These are phyloP conservation scores for Meteorus sp. DNA, from an alignment of 1,140 invertebrate genomes.

Conservation along the genomic window DNA sequence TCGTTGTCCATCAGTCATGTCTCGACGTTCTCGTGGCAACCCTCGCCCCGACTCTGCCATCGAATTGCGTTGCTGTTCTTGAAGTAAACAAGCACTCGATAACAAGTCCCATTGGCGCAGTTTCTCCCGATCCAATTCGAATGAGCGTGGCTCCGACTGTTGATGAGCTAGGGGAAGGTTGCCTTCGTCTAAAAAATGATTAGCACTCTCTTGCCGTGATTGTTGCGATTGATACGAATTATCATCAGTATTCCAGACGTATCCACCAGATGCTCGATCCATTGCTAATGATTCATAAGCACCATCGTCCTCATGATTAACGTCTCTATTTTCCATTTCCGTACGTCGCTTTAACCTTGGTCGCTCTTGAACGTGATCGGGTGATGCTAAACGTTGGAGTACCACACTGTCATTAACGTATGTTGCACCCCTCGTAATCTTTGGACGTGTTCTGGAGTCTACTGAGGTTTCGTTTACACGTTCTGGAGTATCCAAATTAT, in stretches of 20 bases:
- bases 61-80: slow-evolving; percentile 53
- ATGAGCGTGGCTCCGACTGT: slow-evolving; percentile 46
- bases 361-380: slow-evolving; percentile 26
- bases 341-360: slow-evolving; percentile 33
- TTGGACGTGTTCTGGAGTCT: slow-evolving; percentile 42
- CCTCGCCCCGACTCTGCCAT: slow-evolving; percentile 51
- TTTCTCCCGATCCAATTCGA: slow-evolving; percentile 82
- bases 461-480: not conserved
- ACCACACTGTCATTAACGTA: slow-evolving; percentile 73
- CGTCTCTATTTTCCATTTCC: slow-evolving; percentile 15
- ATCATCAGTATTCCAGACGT: slow-evolving; percentile 57
- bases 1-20: slow-evolving; percentile 12
- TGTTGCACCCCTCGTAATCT: slow-evolving; percentile 68
- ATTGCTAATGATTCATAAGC: slow-evolving; percentile 51
- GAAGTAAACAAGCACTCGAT: slow-evolving; percentile 71
- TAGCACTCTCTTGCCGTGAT: slow-evolving; percentile 20
- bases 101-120: slow-evolving; percentile 84
- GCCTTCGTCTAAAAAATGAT: slow-evolving; percentile 64
- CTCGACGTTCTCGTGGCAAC: slow-evolving; percentile 39
- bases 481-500: slow-evolving; percentile 68
- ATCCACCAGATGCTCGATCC: slow-evolving; percentile 46
- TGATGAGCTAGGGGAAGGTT: slow-evolving; percentile 50
- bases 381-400: slow-evolving; percentile 21
- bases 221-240: slow-evolving; percentile 44
- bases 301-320: slow-evolving; percentile 29